Evolutionary conservation across 2,797 vertebrate genomes (phyloP), one percentile per base, ranked within the genome.

Genomic region (Gymnodraco acuticeps): DNA sequence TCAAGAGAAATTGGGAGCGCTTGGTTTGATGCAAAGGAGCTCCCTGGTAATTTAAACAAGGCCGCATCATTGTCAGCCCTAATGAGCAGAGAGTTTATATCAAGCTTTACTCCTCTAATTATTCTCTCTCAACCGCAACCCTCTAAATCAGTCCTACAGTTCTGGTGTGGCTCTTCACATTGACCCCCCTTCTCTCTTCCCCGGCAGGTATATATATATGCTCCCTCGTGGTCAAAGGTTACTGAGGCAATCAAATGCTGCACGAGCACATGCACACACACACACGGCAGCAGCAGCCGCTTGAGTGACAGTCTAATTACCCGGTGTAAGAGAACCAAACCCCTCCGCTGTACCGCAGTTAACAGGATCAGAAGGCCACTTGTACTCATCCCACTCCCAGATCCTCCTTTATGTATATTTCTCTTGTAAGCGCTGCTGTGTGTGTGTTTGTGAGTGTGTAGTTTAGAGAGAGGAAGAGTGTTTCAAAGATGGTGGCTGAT

Each of bases 221-320:
- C 77, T 84, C 78, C 51, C 54, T 52, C 1, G 1, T 4, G 76
- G 77, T 79, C 80, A 82, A 69, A 82, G 86, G 67, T 89, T 75
- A 56, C 45, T 0, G 11, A 86, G 61, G 73, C 85, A 88, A 87
- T 89, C 88, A 89, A 73, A 61, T 60, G 4, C 58, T n/a, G 48
- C 58, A n/a, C 4, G 14, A 41, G 13, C 47, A 52, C 43, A 7
- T 0, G 7, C 67, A 3, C 65, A 62, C 72, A 53, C 73, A 65
- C n/a, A 55, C 48, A 52, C 59, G 23, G 54, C 1, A 17, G 33
- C 50, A 63, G 64, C 53, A 2, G 43, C n/a, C 27, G 13, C 45
- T 0, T 94, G 94, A 94, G 46, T 92, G 93, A 93, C 91, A 93
- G 85, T 56, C 70, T 92, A 87, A 90, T 92, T 90, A 89, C 76